Evolutionary conservation across 2,113 vertebrate genomes (phyloP).

Genomic region (Athene cunicularia): DNA sequence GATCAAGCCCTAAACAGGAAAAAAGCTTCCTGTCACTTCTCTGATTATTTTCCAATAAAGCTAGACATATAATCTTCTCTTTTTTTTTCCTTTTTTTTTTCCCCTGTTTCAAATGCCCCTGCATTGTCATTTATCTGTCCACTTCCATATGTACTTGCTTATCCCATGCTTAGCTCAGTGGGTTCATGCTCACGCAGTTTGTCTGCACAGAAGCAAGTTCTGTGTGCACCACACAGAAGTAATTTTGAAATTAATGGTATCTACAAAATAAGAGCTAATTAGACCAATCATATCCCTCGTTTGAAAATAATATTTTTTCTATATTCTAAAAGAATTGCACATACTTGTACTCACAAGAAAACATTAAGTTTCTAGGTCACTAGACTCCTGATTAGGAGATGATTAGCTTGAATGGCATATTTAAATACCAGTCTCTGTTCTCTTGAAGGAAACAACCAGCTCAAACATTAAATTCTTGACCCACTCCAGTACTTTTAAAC

Average conservation of each 20-base stretch:
- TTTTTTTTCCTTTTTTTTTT: accelerated
- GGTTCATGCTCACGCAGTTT: background rate
- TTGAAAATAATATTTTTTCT: background rate
- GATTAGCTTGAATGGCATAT: background rate
- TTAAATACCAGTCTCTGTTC: background rate
- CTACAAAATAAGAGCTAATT: background rate
- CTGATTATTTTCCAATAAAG: background rate
- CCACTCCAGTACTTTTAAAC: background rate
- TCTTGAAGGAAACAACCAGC: background rate
- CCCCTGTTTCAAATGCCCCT: background rate
- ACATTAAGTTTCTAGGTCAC: background rate
- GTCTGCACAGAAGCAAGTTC: background rate
- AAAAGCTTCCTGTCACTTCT: background rate
- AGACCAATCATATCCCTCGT: background rate
- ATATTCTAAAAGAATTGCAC: background rate
- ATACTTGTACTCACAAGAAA: background rate
- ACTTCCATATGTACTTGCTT: background rate
- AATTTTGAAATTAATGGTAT: background rate
- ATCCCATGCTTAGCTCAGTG: background rate
- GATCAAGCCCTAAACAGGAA: background rate
- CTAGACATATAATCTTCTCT: background rate
- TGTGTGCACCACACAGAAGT: background rate
- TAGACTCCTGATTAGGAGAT: background rate
- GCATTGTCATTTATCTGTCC: background rate
- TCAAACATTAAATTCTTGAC: background rate